Percentiles rank a stretch among this genome's conserved stretches.
Conservation (phyloP, 2,113 vertebrate species). For the Etheostoma cragini region DNA sequence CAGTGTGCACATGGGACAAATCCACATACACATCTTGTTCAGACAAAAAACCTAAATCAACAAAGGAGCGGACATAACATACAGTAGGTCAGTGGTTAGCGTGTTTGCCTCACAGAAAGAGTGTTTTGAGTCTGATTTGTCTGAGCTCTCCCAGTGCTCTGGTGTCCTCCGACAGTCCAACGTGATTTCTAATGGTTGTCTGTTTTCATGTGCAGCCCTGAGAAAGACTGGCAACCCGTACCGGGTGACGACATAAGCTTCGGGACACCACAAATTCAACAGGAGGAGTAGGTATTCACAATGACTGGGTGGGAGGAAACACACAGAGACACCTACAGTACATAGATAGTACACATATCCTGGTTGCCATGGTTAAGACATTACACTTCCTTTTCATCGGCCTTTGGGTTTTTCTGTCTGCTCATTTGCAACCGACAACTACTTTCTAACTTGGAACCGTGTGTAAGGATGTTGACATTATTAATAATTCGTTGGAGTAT, state of each 20-base stretch:
- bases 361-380: background rate
- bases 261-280: background rate
- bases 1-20: background rate
- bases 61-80: background rate
- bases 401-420: background rate
- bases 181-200: too few species aligned
- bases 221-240: too few species aligned
- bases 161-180: too few species aligned
- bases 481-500: conserved; percentile 24
- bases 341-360: background rate
- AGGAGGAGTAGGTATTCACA: background rate
- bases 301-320: too few species aligned
- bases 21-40: background rate
- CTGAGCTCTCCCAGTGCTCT: too few species aligned
- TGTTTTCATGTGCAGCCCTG: too few species aligned
- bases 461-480: background rate
- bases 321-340: background rate
- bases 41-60: background rate
- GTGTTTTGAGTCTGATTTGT: too few species aligned
- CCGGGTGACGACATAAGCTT: too few species aligned
- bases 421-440: background rate
- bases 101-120: background rate
- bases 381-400: background rate
- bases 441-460: background rate
- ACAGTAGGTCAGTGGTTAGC: background rate